Evolutionary conservation across 1,140 invertebrate genomes (phyloP), one percentile per base, ranked within the genome.

Genomic region (Venustaconcha ellipsiformis): DNA sequence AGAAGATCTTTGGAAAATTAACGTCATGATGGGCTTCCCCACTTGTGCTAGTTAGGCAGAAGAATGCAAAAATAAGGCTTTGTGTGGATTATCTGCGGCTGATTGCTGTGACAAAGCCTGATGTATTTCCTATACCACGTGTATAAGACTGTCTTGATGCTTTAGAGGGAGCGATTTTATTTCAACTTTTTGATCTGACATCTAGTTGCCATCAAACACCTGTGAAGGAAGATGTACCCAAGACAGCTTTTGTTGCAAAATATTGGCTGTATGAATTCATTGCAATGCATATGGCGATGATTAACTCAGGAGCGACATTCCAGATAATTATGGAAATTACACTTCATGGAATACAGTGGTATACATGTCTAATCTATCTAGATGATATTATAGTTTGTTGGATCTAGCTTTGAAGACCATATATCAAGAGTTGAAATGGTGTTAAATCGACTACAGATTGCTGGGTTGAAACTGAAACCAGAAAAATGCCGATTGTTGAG

Each of bases 71-170:
- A 48, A 69, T 81, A 3, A 4, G 88, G 74, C 59, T 91, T 71
- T 90, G 85, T 75, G 74, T 92, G 0, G 90, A 92, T 82, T 92
- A 86, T 78, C 64, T 91, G 57, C 57, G 62, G n/a, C 63, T 92
- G 17, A 92, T 92, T 77, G 8, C 12, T 71, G 80, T 70, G 0
- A 91, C 87, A 0, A 82, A 85, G 1, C 72, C 79, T n/a, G n/a
- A n/a, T n/a, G n/a, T n/a, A n/a, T n/a, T n/a, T n/a, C 92, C 92
- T 82, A 69, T 92, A 3, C 91, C 90, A 1, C 62, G 80, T 1
- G 90, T 92, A 26, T 86, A 91, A 17, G 88, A 91, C n/a, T 80
- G 79, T 14, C 67, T 93, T 1, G 69, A 84, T n/a, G 70, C 66
- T 11, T 74, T 92, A 0, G 20, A 74, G 0, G 89, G 87, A 6